Base-by-base conservation (phyloP, 37 sponge, comb jelly and placozoan species). In the Chondrilla cf. caribensis region DNA sequence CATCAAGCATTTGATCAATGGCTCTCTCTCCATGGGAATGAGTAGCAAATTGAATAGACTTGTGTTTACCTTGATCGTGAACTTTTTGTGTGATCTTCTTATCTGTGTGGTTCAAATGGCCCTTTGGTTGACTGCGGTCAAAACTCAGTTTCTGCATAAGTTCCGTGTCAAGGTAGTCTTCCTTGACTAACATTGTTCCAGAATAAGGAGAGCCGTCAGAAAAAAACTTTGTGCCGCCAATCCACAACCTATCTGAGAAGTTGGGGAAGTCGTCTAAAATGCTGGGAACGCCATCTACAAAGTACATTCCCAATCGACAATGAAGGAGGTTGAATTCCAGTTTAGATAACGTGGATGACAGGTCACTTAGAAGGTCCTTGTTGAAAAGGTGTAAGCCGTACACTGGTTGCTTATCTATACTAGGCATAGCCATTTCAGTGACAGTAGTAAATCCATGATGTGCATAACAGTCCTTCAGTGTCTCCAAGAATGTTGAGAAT, bases 21-120 rank as follows among this genome's bases (percentile, higher is more conserved):
- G 87, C 87, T 21, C 87, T 32, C 4, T 90, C 91, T 25, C 91
- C 91, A 11, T 90, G 84, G 19, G 87, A 79, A 77, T 90, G 91
- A 3, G 59, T 79, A 22, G 84, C 84, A 43, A n/a, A n/a, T n/a
- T n/a, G n/a, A n/a, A 82, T 82, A 26, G 64, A 60, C 24, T 6
- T 7, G 26, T 85, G 82, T 29, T 21, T 33, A 2, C 78, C 78
- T 22, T 19, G 9, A 22, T 58, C 38, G 71, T 88, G 88, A 71
- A 38, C 80, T 41, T 41, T 84, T 33, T 54, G n/a, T 3, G 6
- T 21, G 0, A 89, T 82, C 17, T 54, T 37, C 29, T 81, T 82
- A 5, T 65, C 60, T 18, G 31, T 59, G 58, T 36, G 78, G 58
- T 33, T 60, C 0, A 89, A 80, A 36, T 35, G 35, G 0, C 90